Conservation (phyloP, 1,140 invertebrate genomes). For the Nebria ingens region DNA sequence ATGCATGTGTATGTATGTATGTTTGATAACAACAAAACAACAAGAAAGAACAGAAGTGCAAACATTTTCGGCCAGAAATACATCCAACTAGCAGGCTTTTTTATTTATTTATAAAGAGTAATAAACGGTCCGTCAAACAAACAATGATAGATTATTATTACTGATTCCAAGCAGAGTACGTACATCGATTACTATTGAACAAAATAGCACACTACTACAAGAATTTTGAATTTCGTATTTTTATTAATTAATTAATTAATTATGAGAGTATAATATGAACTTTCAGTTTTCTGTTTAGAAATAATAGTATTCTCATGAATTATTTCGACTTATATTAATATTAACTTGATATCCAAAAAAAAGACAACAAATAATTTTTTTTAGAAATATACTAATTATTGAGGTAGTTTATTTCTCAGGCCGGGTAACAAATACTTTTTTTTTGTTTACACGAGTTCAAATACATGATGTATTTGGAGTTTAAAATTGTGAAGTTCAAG, state of each 20-base stretch:
- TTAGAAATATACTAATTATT: constrained; percentile 36
- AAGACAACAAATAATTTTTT: constrained; percentile 34
- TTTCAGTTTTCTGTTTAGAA: constrained; percentile 6
- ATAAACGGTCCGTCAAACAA: neutral
- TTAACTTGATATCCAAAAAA: constrained; percentile 29
- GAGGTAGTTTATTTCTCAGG: constrained; percentile 37
- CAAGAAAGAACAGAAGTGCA: constrained; percentile 4
- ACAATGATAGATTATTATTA: constrained; percentile 5
- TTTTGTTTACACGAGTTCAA: neutral
- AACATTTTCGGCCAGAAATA: neutral
- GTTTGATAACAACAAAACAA: neutral
- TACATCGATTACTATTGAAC: constrained; percentile 16
- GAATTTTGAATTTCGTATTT: constrained; percentile 19
- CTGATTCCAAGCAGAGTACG: constrained; percentile 1
- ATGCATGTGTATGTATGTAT: neutral
- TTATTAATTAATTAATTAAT: neutral
- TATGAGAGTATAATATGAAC: neutral
- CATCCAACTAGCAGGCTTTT: constrained; percentile 1
- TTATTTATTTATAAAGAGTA: neutral
- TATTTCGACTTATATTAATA: constrained; percentile 9
- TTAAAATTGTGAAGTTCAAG: too few species aligned
- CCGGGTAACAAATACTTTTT: constrained; percentile 20
- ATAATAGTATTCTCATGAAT: constrained; percentile 8
- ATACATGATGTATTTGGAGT: too few species aligned
- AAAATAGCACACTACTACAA: constrained; percentile 34